Conservation (phyloP, 2,888 invertebrate genomes). For the Panzeria rudis region DNA sequence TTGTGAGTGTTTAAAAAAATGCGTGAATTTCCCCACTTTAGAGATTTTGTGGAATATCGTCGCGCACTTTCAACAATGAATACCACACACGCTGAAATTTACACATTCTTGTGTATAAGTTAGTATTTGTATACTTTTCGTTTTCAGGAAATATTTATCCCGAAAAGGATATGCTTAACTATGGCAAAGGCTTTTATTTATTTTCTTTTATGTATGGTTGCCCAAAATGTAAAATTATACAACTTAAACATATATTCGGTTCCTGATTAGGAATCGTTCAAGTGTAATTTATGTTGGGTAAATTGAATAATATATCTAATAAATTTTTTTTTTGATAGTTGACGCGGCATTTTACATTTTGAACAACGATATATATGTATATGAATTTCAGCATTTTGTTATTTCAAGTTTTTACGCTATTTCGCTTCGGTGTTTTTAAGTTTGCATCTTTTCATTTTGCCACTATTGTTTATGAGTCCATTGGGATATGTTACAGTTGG, state of each 20-base stretch:
- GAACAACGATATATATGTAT: not conserved
- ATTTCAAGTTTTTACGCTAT: not conserved
- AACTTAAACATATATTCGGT: not conserved
- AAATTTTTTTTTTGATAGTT: not conserved
- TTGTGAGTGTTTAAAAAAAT: slow-evolving; percentile 10
- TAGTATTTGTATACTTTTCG: slow-evolving; percentile 21
- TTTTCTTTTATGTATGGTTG: not conserved
- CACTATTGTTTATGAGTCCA: slow-evolving; percentile 68
- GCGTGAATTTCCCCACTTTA: slow-evolving; percentile 55
- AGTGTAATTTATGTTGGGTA: not conserved
- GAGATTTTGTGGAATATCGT: slow-evolving; percentile 48
- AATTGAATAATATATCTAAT: not conserved
- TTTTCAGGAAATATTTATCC: slow-evolving; percentile 59
- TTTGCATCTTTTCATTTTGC: slow-evolving; percentile 51
- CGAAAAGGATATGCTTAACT: slow-evolving; percentile 46
- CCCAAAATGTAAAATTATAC: not conserved
- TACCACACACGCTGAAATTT: slow-evolving; percentile 3
- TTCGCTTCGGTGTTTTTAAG: slow-evolving; percentile 34
- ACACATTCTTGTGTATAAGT: slow-evolving; percentile 6
- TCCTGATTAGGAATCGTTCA: not conserved
- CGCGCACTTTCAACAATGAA: slow-evolving; percentile 42
- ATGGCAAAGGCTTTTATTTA: slow-evolving; percentile 1
- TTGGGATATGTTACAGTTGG: slow-evolving; percentile 53
- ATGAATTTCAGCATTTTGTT: not conserved
- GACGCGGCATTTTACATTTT: not conserved